Evolutionary conservation across 1,140 invertebrate genomes (phyloP), one percentile per base, ranked within the genome.

Genomic region (Megathymus violae): DNA sequence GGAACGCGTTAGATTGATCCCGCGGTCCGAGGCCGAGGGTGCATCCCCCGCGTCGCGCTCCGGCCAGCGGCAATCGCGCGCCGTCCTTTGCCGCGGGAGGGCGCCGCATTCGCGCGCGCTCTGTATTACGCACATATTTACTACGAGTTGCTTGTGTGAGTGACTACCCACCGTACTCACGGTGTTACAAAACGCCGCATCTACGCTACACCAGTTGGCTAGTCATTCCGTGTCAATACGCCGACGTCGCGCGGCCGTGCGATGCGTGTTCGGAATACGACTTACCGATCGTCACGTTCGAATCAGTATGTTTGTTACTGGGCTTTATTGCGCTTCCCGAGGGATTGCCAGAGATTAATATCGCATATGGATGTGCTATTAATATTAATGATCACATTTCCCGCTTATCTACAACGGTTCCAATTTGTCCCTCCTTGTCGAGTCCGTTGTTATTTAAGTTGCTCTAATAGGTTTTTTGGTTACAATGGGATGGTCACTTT

Each of bases 1-100:
- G 34, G 34, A 65, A 61, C 54, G 74, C 68, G 76, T 76, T 64
- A 79, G 83, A 88, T 88, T 86, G 83, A 88, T 87, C 80, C 82
- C 71, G 51, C 41, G 59, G 38, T 78, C 82, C 71, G 51, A 38
- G 59, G 38, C 51, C 47, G 71, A 78, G 82, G 82, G 80, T 82
- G 79, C 78, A 73, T 71, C 76, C 80, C 78, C 79, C 75, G 79
- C 78, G 74, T 66, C 58, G 27, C 62, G 40, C 16, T 9, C 64
- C 72, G 70, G 41, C 62, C 48, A 67, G 71, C 79, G 74, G 81
- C 88, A 90, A 80, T 85, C 82, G 85, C 82, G 84, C 88, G 82
- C 84, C 74, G 78, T 76, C 81, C 79, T 78, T 65, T 61, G 88
- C 78, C 82, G 88, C 75, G 85, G 64, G 84, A 87, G 82, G 83